Evolutionary conservation across 2,113 vertebrate species (phyloP), one percentile per base, ranked within the genome.

Genomic region (Chaenocephalus aceratus): DNA sequence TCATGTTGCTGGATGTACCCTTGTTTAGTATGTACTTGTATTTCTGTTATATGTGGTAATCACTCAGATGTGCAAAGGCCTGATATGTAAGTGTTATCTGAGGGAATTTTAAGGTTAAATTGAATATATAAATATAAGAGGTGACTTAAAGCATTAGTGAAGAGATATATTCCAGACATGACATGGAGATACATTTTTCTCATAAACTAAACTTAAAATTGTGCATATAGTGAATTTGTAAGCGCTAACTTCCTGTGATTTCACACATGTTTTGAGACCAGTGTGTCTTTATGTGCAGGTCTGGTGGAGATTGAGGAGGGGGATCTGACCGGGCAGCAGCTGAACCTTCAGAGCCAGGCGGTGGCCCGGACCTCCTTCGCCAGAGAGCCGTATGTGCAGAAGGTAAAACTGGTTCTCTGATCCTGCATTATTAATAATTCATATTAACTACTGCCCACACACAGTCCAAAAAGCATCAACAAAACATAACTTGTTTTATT

Each of bases 261-360:
- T 16, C 10, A 46, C 21, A 23, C 14, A 14, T 26, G 8, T 53
- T 5, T 64, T 69, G 13, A 67, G 4, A n/a, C 18, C 14, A n/a
- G 6, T 63, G 58, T 54, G 0, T 72, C 0, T 15, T 21, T 45
- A 57, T 18, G n/a, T 78, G 14, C 90, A 99, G 98, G 97, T 86
- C 91, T 99, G 63, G 97, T 99, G 84, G 98, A 99, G 83, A 96
- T 99, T 51, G 97, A 99, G 83, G 97, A 99, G 90, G 97, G 98
- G 0, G 96, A 98, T 75, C 95, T 99, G 75, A 94, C 94, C 0
- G 97, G 95, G 34, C 96, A 97, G 85, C 95, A 95, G 87, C 89
- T 97, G 75, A 94, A 94, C 70, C 94, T 99, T 76, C 94, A 95
- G 26, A 97, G 96, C 72, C 95, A 95, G 23, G 94, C 96, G 70